Base-by-base conservation (phyloP, 2,888 invertebrate species). In the Bursaphelenchus okinawaensis region DNA sequence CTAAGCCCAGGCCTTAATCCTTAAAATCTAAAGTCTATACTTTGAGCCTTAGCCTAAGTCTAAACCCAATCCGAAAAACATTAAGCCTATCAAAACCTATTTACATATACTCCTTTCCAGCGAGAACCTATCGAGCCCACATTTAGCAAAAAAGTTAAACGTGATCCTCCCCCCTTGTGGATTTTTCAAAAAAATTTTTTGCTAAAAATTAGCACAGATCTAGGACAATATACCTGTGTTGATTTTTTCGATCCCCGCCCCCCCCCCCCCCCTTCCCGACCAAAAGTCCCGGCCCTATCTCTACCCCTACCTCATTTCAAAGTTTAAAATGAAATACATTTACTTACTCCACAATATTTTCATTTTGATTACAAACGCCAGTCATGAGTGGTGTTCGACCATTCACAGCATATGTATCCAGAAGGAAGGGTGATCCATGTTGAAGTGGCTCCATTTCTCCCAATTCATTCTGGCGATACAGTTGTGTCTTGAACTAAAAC, bases 261-360 rank as follows among this genome's bases (percentile, higher is more conserved):
- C 23, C 56, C 23, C 29, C 29, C 7, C 7, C 23, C 56, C 7
- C 22, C 56, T n/a, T 56, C 23, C n/a, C 7, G 7, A 7, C 26
- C 26, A 56, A 56, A 12, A 7, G 20, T 22, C 56, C 29, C n/a
- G 22, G 23, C n/a, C 9, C 26, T n/a, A 63, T n/a, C n/a, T 40
- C 12, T 19, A 16, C 16, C 16, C 19, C 16, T 16, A 40, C 50
- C 50, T 19, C 16, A 40, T 40, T 40, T 40, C 12, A 9, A 40
- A 40, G 16, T 40, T 40, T 40, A 19, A 40, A 40, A 40, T 16
- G 19, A n/a, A n/a, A n/a, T n/a, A n/a, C n/a, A n/a, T n/a, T n/a
- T n/a, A 29, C 51, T 56, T 7, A 89, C 89, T 81, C 92, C 52
- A 75, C 74, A 55, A 72, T 65, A 6, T 65, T 63, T 12, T 52